Evolutionary conservation across 2,113 vertebrate species (phyloP).

Genomic region (Phyllostomus hastatus): DNA sequence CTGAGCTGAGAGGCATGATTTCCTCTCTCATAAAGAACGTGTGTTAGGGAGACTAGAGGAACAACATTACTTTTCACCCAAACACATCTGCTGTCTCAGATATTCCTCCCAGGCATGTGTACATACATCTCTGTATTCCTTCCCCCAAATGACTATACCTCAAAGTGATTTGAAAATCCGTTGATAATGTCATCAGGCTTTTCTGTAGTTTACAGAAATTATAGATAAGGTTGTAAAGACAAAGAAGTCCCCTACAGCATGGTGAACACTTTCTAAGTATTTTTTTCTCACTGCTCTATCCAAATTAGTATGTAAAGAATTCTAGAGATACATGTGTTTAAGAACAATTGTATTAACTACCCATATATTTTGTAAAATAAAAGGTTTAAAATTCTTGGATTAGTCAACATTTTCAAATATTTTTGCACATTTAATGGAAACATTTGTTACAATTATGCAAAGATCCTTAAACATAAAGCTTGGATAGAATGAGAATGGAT

Average conservation of each 20-base stretch:
- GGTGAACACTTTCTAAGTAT: background rate
- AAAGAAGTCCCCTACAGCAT: background rate
- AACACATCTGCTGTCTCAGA: accelerated
- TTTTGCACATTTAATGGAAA: background rate
- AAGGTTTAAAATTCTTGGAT: background rate
- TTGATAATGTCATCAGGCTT: background rate
- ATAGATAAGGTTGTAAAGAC: background rate
- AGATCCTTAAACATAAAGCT: background rate
- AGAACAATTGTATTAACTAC: background rate
- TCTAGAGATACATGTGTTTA: background rate
- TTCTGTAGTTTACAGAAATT: background rate
- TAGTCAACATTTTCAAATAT: background rate
- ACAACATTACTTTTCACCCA: background rate
- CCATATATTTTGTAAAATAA: background rate
- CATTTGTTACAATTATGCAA: background rate
- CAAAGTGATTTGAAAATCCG: background rate
- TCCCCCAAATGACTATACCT: background rate
- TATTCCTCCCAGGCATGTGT: background rate
- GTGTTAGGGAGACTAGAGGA: background rate
- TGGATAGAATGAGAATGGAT: background rate
- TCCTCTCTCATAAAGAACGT: background rate
- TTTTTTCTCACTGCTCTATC: background rate
- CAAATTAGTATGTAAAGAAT: background rate
- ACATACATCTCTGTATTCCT: background rate
- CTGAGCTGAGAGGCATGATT: background rate